Conservation (phyloP, 2,113 vertebrate genomes). For the Capreolus pygargus region DNA sequence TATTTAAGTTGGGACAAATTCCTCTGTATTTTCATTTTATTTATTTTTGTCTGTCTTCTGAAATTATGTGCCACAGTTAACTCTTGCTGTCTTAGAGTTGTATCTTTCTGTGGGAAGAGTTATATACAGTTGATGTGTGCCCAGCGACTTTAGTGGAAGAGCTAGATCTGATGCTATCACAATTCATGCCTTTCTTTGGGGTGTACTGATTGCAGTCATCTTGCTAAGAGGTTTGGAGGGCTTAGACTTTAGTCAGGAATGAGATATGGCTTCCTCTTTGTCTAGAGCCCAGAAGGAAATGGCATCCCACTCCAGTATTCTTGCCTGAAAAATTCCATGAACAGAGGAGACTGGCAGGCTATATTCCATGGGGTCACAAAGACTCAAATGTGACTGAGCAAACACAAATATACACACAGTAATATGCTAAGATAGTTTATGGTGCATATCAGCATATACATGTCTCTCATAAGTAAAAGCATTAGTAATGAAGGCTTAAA, state of each 20-base stretch:
- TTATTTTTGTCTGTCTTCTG: neutral
- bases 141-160: neutral
- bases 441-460: neutral
- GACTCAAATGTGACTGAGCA: neutral
- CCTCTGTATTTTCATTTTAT: neutral
- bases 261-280: neutral
- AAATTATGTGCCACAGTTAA: neutral
- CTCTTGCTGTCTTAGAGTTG: fast-evolving
- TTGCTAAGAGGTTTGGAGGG: neutral
- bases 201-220: neutral
- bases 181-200: neutral
- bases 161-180: neutral
- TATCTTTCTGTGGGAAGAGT: neutral
- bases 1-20: neutral
- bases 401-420: too few species aligned
- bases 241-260: neutral
- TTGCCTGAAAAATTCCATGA: too few species aligned
- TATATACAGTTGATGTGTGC: neutral
- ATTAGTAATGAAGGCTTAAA: neutral
- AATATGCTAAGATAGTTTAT: neutral
- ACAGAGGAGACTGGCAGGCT: too few species aligned
- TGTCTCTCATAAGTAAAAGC: neutral
- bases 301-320: too few species aligned
- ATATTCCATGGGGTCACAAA: neutral
- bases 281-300: neutral